Evolutionary conservation across 1,140 invertebrate species (phyloP).

Genomic region (Drosophila lowei): DNA sequence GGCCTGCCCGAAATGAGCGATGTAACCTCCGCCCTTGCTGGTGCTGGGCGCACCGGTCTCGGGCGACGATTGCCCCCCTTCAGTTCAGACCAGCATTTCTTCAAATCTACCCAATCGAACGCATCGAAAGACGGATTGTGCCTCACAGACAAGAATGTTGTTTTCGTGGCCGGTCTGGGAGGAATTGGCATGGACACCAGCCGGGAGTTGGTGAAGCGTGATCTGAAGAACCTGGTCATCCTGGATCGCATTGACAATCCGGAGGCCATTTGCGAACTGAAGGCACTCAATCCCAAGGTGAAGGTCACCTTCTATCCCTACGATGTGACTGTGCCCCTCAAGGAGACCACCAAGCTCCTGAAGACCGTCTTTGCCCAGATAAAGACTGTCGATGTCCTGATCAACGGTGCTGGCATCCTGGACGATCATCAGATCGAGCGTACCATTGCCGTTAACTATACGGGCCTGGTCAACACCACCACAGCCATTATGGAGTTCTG

Average conservation of each 20-base stretch:
- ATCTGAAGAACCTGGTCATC: conserved; percentile 68
- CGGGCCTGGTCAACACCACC: conserved; percentile 75
- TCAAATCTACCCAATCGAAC: conserved; percentile 12
- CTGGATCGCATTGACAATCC: conserved; percentile 74
- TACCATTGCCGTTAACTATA: conserved; percentile 79
- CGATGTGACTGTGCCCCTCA: conserved; percentile 66
- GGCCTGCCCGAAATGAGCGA: conserved; percentile 89
- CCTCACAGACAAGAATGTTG: conserved; percentile 71
- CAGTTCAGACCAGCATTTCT: conserved; percentile 42
- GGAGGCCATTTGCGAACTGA: conserved; percentile 59
- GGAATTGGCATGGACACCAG: conserved; percentile 75
- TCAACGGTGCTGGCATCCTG: conserved; percentile 78
- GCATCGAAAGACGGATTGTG: conserved; percentile 46
- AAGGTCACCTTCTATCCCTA: conserved; percentile 68
- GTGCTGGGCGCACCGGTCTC: conserved; percentile 50
- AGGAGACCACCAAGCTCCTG: conserved; percentile 56
- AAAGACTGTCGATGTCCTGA: conserved; percentile 72
- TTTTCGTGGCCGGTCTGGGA: conserved; percentile 76
- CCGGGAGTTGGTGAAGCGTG: conserved; percentile 57
- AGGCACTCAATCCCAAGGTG: conserved; percentile 72
- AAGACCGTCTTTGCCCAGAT: conserved; percentile 65
- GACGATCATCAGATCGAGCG: conserved; percentile 73
- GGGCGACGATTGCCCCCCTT: conserved; percentile 72
- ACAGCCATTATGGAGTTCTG: conserved; percentile 82
- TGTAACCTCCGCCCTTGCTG: conserved; percentile 85